These are phyloP conservation scores for Dicyrtoma fusca DNA, from an alignment of 2,888 invertebrate genomes.

Conservation along the genomic window DNA sequence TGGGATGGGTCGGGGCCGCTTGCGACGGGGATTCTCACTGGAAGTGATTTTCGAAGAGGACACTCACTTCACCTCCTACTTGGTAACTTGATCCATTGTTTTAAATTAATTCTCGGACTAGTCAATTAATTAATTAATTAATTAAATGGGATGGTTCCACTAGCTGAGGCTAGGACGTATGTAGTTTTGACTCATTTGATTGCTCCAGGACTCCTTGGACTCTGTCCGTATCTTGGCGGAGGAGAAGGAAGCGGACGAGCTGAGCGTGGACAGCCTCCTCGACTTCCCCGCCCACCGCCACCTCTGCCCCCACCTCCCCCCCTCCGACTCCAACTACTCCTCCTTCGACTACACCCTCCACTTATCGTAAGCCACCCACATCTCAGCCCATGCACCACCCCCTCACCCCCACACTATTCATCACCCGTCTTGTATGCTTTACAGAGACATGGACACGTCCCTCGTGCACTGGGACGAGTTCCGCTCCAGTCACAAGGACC, in stretches of 20 bases:
- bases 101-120: no score
- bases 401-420: no score
- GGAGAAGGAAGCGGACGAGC: conserved; percentile 47
- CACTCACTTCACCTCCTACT: conserved; percentile 55
- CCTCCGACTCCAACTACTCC: no score
- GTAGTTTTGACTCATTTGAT: conserved; percentile 12
- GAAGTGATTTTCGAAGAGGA: conserved; percentile 58
- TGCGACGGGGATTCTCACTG: conserved; percentile 56
- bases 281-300: no score
- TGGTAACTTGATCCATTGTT: no score
- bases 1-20: conserved; percentile 56
- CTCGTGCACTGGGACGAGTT: conserved; percentile 56
- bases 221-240: conserved; percentile 42
- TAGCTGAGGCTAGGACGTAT: not conserved
- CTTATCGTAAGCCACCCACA: no score
- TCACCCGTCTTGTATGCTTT: no score
- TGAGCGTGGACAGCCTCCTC: conserved; percentile 46
- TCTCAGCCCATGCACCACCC: no score
- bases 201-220: conserved; percentile 56
- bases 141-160: not conserved
- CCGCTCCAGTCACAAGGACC: no score
- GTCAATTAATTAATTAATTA: not conserved
- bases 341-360: no score
- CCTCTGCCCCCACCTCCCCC: no score
- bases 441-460: conserved; percentile 53